Evolutionary conservation across 2,113 vertebrate species (phyloP).

Genomic region (Cavia porcellus): DNA sequence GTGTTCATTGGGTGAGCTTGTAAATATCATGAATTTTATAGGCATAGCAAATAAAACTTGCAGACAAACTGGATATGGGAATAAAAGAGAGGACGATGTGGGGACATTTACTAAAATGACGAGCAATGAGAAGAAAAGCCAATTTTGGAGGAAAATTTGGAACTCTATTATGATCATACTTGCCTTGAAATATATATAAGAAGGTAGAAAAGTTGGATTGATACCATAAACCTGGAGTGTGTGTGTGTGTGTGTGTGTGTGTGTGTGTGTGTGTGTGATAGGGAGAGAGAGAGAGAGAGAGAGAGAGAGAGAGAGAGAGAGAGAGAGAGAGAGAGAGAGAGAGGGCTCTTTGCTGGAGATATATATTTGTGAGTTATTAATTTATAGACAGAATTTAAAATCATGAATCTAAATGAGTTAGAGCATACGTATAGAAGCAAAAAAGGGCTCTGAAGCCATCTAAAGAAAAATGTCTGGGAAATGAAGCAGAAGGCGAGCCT

Average conservation of each 20-base stretch:
- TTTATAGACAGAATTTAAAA: constrained; percentile 18
- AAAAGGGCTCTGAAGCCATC: neutral
- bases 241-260: too few species aligned
- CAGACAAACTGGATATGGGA: neutral
- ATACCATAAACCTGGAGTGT: neutral
- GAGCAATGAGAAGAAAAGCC: neutral
- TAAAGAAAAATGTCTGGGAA: neutral
- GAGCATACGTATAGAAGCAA: neutral
- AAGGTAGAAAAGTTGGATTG: neutral
- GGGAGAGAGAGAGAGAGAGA: too few species aligned
- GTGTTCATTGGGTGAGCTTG: neutral
- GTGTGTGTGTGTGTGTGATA: too few species aligned
- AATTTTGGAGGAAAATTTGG: neutral
- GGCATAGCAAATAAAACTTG: neutral
- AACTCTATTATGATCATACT: neutral
- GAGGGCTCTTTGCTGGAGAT: neutral
- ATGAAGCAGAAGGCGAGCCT: neutral
- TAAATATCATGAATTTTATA: constrained; percentile 28
- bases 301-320: neutral
- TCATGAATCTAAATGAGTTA: neutral
- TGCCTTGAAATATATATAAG: neutral
- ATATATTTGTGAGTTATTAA: neutral
- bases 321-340: neutral
- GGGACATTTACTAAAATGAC: neutral
- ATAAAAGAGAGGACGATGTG: neutral